phyloP scores from a whole-genome alignment of 2,888 invertebrate species.

The Habroteleia sp. region DNA sequence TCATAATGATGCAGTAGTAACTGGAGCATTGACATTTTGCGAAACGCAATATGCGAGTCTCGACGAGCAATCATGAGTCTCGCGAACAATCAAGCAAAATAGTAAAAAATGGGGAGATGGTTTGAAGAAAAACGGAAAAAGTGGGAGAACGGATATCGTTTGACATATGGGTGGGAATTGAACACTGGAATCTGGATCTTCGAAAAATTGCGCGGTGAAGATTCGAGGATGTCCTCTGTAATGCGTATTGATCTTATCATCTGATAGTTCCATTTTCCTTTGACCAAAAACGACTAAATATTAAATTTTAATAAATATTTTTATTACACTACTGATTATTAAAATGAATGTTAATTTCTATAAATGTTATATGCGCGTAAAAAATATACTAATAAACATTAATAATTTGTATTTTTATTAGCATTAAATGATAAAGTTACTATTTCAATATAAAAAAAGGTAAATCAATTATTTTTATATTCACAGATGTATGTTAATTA shows the following conservation, averaged over 20 bases:
- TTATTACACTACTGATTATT: neutral
- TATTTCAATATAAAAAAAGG: too few species aligned
- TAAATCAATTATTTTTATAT: too few species aligned
- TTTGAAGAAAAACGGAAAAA: slow-evolving; percentile 11
- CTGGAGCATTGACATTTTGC: slow-evolving; percentile 29
- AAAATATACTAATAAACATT: too few species aligned
- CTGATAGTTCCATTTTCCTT: slow-evolving; percentile 33
- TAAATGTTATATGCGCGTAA: too few species aligned
- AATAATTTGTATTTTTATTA: too few species aligned
- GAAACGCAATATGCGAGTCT: slow-evolving; percentile 24
- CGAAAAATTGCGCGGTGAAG: slow-evolving; percentile 59
- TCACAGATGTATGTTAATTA: too few species aligned
- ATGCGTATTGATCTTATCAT: slow-evolving; percentile 52
- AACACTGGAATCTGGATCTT: slow-evolving; percentile 45
- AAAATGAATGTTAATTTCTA: too few species aligned
- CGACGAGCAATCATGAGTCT: slow-evolving; percentile 22
- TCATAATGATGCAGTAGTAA: too few species aligned
- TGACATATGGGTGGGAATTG: slow-evolving; percentile 39
- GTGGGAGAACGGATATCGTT: slow-evolving; percentile 43
- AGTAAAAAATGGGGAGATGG: slow-evolving; percentile 11
- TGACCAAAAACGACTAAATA: slow-evolving; percentile 6
- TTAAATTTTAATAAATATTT: neutral
- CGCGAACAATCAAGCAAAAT: slow-evolving; percentile 43
- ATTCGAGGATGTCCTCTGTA: slow-evolving; percentile 32
- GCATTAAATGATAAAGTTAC: too few species aligned